Conservation (phyloP, 2,888 invertebrate species). For the Ochropleura plecta region DNA sequence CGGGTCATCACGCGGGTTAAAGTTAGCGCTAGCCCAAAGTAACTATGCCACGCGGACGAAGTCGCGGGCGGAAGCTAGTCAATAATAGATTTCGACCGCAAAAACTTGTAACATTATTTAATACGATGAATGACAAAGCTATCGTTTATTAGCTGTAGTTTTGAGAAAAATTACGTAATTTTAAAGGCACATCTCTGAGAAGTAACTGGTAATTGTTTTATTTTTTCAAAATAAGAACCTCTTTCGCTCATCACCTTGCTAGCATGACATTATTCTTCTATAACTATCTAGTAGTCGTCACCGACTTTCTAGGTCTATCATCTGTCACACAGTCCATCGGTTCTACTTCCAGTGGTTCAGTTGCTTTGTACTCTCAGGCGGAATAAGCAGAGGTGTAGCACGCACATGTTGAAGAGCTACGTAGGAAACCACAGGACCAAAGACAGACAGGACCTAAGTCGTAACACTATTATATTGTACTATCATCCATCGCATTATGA, state of each 20-base stretch:
- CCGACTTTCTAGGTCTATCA: neutral
- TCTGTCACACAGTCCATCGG: neutral
- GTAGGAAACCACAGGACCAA: too few species aligned
- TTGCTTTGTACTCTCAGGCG: too few species aligned
- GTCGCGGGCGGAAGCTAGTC: too few species aligned
- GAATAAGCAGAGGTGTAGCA: too few species aligned
- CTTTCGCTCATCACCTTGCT: neutral
- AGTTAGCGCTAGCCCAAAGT: too few species aligned
- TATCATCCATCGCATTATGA: neutral
- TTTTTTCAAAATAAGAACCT: neutral
- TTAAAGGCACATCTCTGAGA: neutral
- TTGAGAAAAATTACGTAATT: neutral
- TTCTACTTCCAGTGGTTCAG: too few species aligned
- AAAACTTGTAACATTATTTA: constrained; percentile 4
- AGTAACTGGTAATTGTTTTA: neutral
- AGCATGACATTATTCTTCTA: neutral
- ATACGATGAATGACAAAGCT: neutral
- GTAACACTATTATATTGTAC: too few species aligned
- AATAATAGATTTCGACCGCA: constrained; percentile 8
- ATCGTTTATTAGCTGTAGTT: neutral
- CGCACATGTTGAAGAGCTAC: too few species aligned
- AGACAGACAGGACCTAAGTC: too few species aligned
- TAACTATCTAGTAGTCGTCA: neutral
- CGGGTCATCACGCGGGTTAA: too few species aligned
- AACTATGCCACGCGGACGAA: too few species aligned